Evolutionary conservation across 2,113 vertebrate species (phyloP), one percentile per base, ranked within the genome.

Genomic region (Anthoscopus minutus): DNA sequence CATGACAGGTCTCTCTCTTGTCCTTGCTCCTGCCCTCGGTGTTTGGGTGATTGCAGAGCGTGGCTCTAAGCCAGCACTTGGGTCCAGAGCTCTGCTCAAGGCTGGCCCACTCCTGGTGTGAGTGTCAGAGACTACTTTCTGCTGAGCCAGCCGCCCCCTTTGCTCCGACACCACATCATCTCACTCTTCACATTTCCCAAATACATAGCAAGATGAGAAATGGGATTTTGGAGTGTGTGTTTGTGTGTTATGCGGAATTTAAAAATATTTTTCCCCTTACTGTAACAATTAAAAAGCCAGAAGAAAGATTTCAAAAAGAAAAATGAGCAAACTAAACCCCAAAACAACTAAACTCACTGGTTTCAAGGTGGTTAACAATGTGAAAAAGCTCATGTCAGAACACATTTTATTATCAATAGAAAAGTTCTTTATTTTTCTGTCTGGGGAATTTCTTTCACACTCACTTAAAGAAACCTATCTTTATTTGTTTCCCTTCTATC

Each of bases 401-500:
- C 88, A 96, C 70, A 67, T 95, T 92, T 96, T 96, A 86, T 93
- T 93, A 93, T 81, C 86, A 86, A 93, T 95, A 91, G 94, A 95
- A 96, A 92, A 66, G 53, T 57, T 72, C 76, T 96, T 96, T 92
- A 93, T 93, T 95, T 95, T 51, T 80, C 77, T 94, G 93, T 88
- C 95, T 89, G 88, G 96, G 91, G 95, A 91, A 95, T 94, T 94
- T 96, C 88, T 89, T 96, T 96, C 96, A 93, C 96, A 95, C 92
- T 93, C 92, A 81, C 83, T 92, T 93, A 30, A 11, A 62, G 81
- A 83, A 44, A 35, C 3, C 15, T 82, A 44, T 94, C 94, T 94
- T 92, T 94, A 95, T 97, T 96, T 96, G 83, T 96, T 96, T 96
- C 86, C 86, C 54, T 96, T 81, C 78, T 45, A 86, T 4, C 89